These are phyloP conservation scores for Merops nubicus DNA, from an alignment of 2,113 vertebrate species.

Conservation along the genomic window DNA sequence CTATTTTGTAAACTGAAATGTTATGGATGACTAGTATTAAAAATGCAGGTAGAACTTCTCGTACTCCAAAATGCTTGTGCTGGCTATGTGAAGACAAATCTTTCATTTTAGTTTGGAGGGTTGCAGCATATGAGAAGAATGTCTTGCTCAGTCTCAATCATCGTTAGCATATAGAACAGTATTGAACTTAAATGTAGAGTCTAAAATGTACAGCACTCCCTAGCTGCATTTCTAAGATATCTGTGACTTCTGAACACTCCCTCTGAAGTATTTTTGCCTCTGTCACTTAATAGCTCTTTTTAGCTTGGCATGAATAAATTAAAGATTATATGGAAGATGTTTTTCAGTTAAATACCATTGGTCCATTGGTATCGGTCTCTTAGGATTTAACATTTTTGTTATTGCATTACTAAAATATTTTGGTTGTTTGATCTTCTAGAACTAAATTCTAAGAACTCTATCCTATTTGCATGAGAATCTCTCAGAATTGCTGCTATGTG, in stretches of 20 bases:
- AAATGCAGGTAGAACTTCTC: not conserved
- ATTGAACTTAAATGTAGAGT: slow-evolving; percentile 33
- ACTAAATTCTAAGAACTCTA: slow-evolving; percentile 11
- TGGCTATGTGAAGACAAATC: slow-evolving; percentile 15
- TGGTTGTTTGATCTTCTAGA: slow-evolving; percentile 18
- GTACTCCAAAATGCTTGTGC: not conserved
- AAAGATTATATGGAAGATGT: not conserved
- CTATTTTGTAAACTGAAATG: not conserved
- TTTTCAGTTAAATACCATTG: slow-evolving; percentile 17
- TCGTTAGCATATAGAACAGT: slow-evolving; percentile 16
- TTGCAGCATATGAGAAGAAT: not conserved
- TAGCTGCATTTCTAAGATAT: slow-evolving; percentile 8
- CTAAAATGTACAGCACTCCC: slow-evolving; percentile 13
- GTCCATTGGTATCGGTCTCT: not conserved
- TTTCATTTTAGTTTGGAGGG: not conserved
- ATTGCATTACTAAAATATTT: not conserved
- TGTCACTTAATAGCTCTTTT: slow-evolving; percentile 17
- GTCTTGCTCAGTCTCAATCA: not conserved
- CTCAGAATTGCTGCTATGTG: slow-evolving; percentile 25
- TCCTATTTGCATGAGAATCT: slow-evolving; percentile 16
- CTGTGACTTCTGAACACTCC: slow-evolving; percentile 16
- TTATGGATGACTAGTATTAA: slow-evolving; percentile 22
- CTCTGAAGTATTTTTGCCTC: slow-evolving; percentile 23
- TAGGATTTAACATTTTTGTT: not conserved
- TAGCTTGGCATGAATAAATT: slow-evolving; percentile 22